These are phyloP conservation scores for Ectropis crepuscularia DNA, from an alignment of 2,888 invertebrate species.

Conservation along the genomic window DNA sequence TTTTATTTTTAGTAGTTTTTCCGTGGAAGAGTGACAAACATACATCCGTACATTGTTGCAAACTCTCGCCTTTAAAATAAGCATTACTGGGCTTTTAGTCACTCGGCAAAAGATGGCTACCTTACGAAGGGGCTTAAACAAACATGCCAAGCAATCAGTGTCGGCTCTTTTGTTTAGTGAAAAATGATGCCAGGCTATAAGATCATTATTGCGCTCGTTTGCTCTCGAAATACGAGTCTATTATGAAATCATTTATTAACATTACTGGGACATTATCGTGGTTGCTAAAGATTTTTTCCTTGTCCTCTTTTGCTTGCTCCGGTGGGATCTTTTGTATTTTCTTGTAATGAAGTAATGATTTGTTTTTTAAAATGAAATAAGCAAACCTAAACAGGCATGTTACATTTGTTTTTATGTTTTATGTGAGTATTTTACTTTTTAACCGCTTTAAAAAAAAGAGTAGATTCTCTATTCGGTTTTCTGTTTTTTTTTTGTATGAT, in stretches of 20 bases:
- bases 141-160: conserved; percentile 40
- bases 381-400: too few relatives aligned
- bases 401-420: too few relatives aligned
- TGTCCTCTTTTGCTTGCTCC: conserved; percentile 3
- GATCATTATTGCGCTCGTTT: conserved; percentile 46
- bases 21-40: too few relatives aligned
- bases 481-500: too few relatives aligned
- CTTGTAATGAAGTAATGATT: not conserved
- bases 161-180: conserved; percentile 48
- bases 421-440: too few relatives aligned
- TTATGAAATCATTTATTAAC: conserved; percentile 21
- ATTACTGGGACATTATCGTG: conserved; percentile 41
- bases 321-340: not conserved
- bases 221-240: conserved; percentile 18
- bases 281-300: conserved; percentile 13
- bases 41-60: too few relatives aligned
- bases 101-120: conserved; percentile 9
- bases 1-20: too few relatives aligned
- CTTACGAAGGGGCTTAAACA: conserved; percentile 28
- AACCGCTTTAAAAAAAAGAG: too few relatives aligned
- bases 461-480: too few relatives aligned
- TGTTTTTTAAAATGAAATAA: not conserved
- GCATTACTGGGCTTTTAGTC: not conserved
- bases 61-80: too few relatives aligned
- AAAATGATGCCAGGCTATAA: conserved; percentile 54